These are phyloP conservation scores for Malthinus seriepunctatus DNA, from an alignment of 2,888 invertebrate species.

Conservation along the genomic window DNA sequence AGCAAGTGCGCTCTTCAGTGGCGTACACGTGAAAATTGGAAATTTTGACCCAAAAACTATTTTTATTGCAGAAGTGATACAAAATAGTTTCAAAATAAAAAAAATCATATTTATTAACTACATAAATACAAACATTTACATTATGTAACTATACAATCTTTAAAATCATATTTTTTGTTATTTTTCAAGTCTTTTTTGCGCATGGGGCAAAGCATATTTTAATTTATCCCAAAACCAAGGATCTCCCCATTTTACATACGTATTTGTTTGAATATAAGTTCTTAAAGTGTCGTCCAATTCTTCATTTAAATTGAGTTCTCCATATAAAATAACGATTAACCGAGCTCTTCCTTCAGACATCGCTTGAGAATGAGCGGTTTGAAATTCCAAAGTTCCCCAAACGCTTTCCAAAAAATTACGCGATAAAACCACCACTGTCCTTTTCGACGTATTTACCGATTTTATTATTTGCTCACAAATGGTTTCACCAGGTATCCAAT, in stretches of 20 bases:
- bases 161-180: too few relatives aligned
- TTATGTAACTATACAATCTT: too few relatives aligned
- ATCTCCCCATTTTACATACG: conserved; percentile 81
- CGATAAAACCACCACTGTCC: conserved; percentile 71
- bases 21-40: too few relatives aligned
- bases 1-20: not conserved
- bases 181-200: too few relatives aligned
- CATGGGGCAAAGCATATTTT: conserved; percentile 70
- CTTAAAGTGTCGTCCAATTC: conserved; percentile 69
- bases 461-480: conserved; percentile 72
- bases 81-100: too few relatives aligned
- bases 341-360: conserved; percentile 67
- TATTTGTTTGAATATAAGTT: conserved; percentile 73
- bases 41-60: too few relatives aligned
- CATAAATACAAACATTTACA: too few relatives aligned
- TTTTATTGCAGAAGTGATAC: too few relatives aligned
- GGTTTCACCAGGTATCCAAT: conserved; percentile 74
- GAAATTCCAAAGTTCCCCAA: conserved; percentile 75
- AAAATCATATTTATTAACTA: too few relatives aligned
- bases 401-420: conserved; percentile 73
- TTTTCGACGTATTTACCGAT: conserved; percentile 70
- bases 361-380: conserved; percentile 68
- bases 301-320: conserved; percentile 61
- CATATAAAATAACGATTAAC: conserved; percentile 73
- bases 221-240: conserved; percentile 83